Conservation (phyloP, 2,797 vertebrate genomes). For the Clarias laeviceps region DNA sequence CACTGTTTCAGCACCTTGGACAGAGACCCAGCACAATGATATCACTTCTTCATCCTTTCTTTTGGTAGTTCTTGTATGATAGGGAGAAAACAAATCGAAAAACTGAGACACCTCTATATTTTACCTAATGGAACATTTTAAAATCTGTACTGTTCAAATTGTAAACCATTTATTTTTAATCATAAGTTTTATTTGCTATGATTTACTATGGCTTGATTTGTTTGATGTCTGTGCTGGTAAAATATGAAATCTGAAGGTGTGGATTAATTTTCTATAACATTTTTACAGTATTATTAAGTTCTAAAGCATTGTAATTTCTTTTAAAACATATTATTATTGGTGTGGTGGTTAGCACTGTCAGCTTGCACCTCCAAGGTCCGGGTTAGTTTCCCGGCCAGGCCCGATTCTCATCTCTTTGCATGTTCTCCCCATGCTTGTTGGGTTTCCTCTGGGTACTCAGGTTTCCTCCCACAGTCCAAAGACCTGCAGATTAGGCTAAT, state of each 20-base stretch:
- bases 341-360: too few species aligned
- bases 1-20: slow-evolving; percentile 65
- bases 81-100: neutral
- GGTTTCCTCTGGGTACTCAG: too few species aligned
- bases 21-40: slow-evolving; percentile 40
- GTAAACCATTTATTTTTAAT: neutral
- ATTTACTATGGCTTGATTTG: neutral
- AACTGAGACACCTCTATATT: neutral
- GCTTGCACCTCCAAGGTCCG: too few species aligned
- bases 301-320: neutral
- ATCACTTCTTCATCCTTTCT: too few species aligned
- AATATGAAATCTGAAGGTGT: neutral
- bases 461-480: too few species aligned
- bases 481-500: too few species aligned
- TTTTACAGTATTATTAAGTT: neutral
- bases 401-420: too few species aligned
- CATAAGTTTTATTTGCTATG: neutral
- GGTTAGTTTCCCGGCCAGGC: too few species aligned
- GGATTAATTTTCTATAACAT: neutral
- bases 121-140: neutral
- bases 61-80: neutral
- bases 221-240: neutral
- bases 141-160: neutral
- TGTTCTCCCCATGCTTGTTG: too few species aligned
- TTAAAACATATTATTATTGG: too few species aligned